Percentiles rank a stretch among this genome's conserved stretches.
Conservation (phyloP, 2,113 vertebrate species). For the Turnix velox region DNA sequence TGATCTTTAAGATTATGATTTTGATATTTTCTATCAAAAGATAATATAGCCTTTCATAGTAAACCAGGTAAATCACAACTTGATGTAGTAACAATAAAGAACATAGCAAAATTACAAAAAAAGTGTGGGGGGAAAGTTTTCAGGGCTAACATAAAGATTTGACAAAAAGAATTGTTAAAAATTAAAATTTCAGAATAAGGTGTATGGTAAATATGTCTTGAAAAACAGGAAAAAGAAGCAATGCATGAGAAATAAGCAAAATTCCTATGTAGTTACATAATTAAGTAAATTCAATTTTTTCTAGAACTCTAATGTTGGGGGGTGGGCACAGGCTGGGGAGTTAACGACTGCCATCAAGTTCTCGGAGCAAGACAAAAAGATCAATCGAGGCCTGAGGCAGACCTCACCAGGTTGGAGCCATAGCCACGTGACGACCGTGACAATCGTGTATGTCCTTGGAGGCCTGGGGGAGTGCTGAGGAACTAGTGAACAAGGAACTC, state of each 20-base stretch:
- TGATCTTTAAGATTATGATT: neutral
- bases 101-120: neutral
- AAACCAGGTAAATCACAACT: neutral
- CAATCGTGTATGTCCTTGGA: too few relatives aligned
- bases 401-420: too few relatives aligned
- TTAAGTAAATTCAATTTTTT: neutral
- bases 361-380: too few relatives aligned
- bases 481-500: too few relatives aligned
- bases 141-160: neutral
- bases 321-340: too few relatives aligned
- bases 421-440: too few relatives aligned
- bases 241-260: neutral
- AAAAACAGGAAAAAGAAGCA: neutral
- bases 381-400: too few relatives aligned
- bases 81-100: neutral
- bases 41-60: neutral
- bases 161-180: neutral
- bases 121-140: accelerated
- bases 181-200: neutral
- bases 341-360: too few relatives aligned
- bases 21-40: neutral
- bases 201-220: neutral
- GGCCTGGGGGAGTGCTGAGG: too few relatives aligned
- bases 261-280: neutral
- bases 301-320: too few relatives aligned